A percentile compares a stretch with the other conserved stretches of the same genome.
Evolutionary conservation across 2,888 invertebrate genomes (phyloP).

Genomic region (Anodontia alba): DNA sequence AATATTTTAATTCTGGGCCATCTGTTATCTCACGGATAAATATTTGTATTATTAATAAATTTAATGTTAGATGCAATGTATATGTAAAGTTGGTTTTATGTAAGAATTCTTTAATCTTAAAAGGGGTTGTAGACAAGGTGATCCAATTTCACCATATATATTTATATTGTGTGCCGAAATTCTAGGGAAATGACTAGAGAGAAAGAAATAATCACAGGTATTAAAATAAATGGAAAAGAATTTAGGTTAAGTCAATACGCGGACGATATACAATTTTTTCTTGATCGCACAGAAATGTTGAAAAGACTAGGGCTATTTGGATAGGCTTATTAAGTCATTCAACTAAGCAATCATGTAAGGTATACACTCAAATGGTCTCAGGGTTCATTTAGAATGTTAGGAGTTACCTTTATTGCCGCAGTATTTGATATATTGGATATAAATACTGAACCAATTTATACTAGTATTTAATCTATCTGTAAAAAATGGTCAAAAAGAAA

Average conservation of each 20-base stretch:
- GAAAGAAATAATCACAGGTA: not conserved
- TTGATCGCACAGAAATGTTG: too few species aligned
- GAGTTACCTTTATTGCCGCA: too few species aligned
- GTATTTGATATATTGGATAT: too few species aligned
- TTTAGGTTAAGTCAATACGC: not conserved
- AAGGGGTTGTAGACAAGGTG: not conserved
- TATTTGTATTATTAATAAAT: too few species aligned
- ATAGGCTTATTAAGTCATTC: too few species aligned
- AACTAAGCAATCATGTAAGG: too few species aligned
- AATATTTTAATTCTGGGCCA: not conserved
- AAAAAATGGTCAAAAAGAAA: too few species aligned
- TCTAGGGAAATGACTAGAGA: not conserved
- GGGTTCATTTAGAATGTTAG: too few species aligned
- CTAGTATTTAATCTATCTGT: too few species aligned
- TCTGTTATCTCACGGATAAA: not conserved
- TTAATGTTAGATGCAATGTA: not conserved
- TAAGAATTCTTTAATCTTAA: not conserved
- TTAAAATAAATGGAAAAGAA: not conserved
- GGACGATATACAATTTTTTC: not conserved
- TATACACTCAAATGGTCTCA: too few species aligned
- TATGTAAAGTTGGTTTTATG: not conserved
- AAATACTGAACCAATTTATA: too few species aligned
- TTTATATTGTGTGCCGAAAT: constrained; percentile 2
- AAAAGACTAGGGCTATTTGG: too few species aligned
- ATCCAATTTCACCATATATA: not conserved